Base-by-base conservation (phyloP, 1,140 invertebrate species). In the Pseudoatta argentina region DNA sequence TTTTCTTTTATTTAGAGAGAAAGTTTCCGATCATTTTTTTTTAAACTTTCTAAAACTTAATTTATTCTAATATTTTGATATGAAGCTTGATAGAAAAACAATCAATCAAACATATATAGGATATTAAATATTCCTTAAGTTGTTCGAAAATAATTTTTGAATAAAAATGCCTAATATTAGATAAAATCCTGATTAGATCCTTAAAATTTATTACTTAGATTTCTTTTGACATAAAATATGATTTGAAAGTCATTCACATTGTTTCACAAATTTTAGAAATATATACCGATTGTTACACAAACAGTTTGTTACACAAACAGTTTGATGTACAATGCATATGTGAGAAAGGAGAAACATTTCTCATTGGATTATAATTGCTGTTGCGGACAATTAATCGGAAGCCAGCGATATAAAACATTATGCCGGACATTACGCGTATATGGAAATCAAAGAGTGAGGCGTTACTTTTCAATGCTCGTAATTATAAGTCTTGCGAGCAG, bases 381-480 rank as follows among this genome's bases (percentile, higher is more conserved):
- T 34, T 8, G 73, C 34, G 61, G 21, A 48, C 48, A 85, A 85
- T 85, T 85, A 85, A 85, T 85, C 82, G 82, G 82, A 85, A 85
- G 82, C 82, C 16, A 21, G 82, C 61, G 34, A n/a, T 66, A 39
- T 66, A 72, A 85, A 85, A 18, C 21, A 77, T 85, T 55, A 48
- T 87, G 59, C 76, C 61, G 66, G 82, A 77, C 82, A 85, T 77
- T 85, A 57, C 61, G 81, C 64, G 53, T 48, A 67, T 69, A 71
- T 76, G 67, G 30, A 73, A 78, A 87, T 76, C 51, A 73, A 82
- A 63, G 39, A 53, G 34, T 71, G 57, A 76, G 77, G 72, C 77
- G 88, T 89, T 78, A 79, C 53, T 86, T 90, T 89, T 90, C 88
- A 63, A 85, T 77, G 85, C 67, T 79, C 55, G 59, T 89, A 88